phyloP scores from a whole-genome alignment of 1,140 invertebrate species.

The Polypedilum vanderplanki region DNA sequence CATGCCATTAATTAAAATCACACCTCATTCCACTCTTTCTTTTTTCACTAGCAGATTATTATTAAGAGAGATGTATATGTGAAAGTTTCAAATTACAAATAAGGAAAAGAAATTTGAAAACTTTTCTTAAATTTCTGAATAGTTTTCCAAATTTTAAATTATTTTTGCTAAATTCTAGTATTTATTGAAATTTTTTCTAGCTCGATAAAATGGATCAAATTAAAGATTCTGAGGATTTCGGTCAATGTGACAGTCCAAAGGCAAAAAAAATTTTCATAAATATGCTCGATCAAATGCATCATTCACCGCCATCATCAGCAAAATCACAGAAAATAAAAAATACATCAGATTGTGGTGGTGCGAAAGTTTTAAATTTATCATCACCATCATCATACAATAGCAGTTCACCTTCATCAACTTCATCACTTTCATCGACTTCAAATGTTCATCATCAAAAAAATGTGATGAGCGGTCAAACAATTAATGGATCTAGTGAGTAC shows the following conservation, averaged over 20 bases:
- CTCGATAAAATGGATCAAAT: not conserved
- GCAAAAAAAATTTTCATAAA: conserved; percentile 17
- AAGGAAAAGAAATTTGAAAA: no score
- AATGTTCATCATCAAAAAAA: conserved; percentile 24
- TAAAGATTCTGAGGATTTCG: not conserved
- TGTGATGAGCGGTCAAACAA: conserved; percentile 29
- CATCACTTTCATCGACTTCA: not conserved
- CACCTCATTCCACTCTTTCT: not conserved
- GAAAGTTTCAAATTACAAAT: no score
- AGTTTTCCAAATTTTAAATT: no score
- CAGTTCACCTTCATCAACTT: conserved; percentile 5
- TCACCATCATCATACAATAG: conserved; percentile 20
- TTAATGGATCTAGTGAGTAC: conserved; percentile 72
- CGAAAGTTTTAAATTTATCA: not conserved
- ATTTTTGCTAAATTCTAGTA: no score
- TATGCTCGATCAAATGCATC: conserved; percentile 15
- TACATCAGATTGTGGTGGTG: not conserved
- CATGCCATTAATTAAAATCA: not conserved
- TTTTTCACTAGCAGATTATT: no score
- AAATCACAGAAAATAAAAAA: not conserved
- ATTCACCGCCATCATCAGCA: conserved; percentile 5
- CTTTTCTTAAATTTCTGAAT: no score
- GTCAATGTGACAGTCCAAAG: conserved; percentile 23
- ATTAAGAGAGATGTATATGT: no score
- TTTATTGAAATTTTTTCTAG: no score